phyloP scores from a whole-genome alignment of 2,113 vertebrate species.

The Hippocampus zosterae region DNA sequence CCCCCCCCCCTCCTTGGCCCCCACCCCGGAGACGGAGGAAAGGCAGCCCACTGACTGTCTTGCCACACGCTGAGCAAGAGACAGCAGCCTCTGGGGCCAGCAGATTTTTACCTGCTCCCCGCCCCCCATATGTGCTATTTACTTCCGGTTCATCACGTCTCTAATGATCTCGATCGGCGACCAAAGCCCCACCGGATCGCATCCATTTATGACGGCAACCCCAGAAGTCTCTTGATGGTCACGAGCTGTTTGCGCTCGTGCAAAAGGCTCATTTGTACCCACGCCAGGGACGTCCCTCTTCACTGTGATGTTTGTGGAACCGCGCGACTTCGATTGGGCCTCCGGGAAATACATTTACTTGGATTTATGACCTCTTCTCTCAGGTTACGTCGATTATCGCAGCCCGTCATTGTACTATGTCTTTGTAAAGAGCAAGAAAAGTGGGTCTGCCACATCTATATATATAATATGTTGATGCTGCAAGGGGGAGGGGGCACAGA shows the following conservation, averaged over 20 bases:
- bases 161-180: constrained; percentile 59
- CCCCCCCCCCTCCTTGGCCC: constrained; percentile 13
- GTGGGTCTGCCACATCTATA: constrained; percentile 39
- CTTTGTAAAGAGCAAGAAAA: constrained; percentile 50
- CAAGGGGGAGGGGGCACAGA: constrained; percentile 1
- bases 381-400: constrained; percentile 54
- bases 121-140: constrained; percentile 21
- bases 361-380: constrained; percentile 60
- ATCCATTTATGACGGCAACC: constrained; percentile 48
- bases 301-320: constrained; percentile 37
- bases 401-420: constrained; percentile 40
- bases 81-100: constrained; percentile 31
- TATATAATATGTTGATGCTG: constrained; percentile 43
- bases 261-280: constrained; percentile 8
- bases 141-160: constrained; percentile 47
- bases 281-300: constrained; percentile 19
- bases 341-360: constrained; percentile 55
- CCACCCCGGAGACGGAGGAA: constrained; percentile 1
- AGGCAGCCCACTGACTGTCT: constrained; percentile 34
- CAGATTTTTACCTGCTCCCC: constrained; percentile 43
- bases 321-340: constrained; percentile 33
- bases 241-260: constrained; percentile 22
- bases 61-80: constrained; percentile 38
- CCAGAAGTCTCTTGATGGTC: constrained; percentile 42
- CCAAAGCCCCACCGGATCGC: constrained; percentile 53